These are phyloP conservation scores for Desmodus rotundus DNA, from an alignment of 2,113 vertebrate species.

Conservation along the genomic window DNA sequence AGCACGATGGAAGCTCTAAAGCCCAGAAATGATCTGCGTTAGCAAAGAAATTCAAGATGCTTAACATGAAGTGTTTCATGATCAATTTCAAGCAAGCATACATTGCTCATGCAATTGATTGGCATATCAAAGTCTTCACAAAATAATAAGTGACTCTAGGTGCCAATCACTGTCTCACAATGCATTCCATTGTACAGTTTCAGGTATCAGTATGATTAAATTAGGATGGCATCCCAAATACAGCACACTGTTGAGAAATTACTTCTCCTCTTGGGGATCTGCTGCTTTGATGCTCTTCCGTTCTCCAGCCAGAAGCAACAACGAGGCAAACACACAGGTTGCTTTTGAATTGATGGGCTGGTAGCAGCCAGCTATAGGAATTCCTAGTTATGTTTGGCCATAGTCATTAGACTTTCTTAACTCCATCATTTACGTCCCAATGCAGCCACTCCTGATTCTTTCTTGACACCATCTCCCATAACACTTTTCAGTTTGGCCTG, in stretches of 20 bases:
- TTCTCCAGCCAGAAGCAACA: constrained; percentile 50
- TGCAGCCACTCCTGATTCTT: constrained; percentile 52
- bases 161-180: constrained; percentile 63
- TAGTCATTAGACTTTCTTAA: constrained; percentile 55
- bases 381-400: constrained; percentile 56
- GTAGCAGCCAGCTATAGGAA: constrained; percentile 60
- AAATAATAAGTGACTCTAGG: constrained; percentile 68
- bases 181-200: constrained; percentile 45
- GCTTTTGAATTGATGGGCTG: constrained; percentile 2
- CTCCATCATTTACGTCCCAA: constrained; percentile 63
- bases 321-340: constrained; percentile 40
- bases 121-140: constrained; percentile 63
- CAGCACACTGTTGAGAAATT: constrained; percentile 49
- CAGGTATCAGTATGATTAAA: constrained; percentile 57
- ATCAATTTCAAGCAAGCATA: constrained; percentile 55
- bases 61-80: constrained; percentile 53
- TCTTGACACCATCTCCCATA: constrained; percentile 25
- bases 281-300: background rate
- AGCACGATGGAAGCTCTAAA: background rate
- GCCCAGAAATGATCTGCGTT: constrained; percentile 6
- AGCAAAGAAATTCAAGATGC: constrained; percentile 41
- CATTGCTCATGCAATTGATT: constrained; percentile 65
- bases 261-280: constrained; percentile 50
- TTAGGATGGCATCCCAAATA: constrained; percentile 54
- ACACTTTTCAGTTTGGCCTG: background rate